Conservation (phyloP, 2,888 invertebrate species). For the Tenthredo mesomela region DNA sequence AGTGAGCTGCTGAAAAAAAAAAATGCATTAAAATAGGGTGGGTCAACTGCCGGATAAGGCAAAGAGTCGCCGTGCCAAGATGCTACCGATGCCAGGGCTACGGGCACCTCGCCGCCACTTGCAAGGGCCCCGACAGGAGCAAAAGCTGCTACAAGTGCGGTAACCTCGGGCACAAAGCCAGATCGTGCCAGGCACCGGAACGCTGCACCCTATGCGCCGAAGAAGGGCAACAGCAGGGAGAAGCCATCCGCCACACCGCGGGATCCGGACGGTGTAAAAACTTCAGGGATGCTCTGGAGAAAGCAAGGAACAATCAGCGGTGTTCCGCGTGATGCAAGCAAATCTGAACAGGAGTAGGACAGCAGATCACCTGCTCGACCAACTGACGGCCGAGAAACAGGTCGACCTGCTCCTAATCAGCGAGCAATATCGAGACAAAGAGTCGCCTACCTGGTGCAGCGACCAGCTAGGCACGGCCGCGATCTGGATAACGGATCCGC, state of each 20-base stretch:
- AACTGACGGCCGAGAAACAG: conserved; percentile 45
- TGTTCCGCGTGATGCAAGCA: conserved; percentile 56
- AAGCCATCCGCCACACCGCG: conserved; percentile 53
- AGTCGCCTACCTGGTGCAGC: conserved; percentile 21
- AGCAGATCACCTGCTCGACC: conserved; percentile 55
- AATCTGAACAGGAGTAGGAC: conserved; percentile 59
- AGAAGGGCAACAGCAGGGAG: conserved; percentile 42
- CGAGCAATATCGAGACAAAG: conserved; percentile 54
- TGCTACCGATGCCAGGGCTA: conserved; percentile 53
- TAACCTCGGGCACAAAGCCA: no score
- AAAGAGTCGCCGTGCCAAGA: conserved; percentile 32
- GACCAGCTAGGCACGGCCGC: conserved; percentile 48
- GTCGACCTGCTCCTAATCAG: conserved; percentile 53
- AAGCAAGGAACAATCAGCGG: not conserved
- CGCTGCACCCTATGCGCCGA: no score
- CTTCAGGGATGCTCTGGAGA: conserved; percentile 54
- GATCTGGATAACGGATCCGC: conserved; percentile 42
- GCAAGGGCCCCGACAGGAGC: conserved; percentile 56
- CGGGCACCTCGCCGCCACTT: conserved; percentile 46
- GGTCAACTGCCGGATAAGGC: conserved; percentile 56
- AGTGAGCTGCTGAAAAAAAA: conserved; percentile 2
- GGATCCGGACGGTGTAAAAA: conserved; percentile 53
- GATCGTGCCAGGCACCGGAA: no score
- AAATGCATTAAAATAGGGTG: conserved; percentile 35
- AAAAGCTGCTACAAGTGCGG: conserved; percentile 58